These are phyloP conservation scores for Orgyia antiqua DNA, from an alignment of 2,888 invertebrate genomes.

Conservation along the genomic window DNA sequence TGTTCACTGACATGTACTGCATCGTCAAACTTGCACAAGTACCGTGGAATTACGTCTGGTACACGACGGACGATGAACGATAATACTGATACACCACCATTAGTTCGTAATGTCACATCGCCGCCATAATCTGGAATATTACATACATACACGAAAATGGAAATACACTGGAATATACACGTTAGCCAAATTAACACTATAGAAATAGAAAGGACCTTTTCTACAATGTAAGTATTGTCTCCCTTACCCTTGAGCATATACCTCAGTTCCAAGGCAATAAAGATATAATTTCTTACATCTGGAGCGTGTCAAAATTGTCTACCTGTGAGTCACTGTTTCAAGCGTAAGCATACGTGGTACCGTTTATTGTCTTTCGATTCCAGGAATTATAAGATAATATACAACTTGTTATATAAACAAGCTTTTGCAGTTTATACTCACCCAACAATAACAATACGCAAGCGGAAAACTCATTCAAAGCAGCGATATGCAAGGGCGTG, in stretches of 20 bases:
- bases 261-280: too few species aligned
- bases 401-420: conserved; percentile 6
- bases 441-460: conserved; percentile 85
- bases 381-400: conserved; percentile 4
- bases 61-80: conserved; percentile 91
- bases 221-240: too few species aligned
- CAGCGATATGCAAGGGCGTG: conserved; percentile 89
- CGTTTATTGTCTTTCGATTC: too few species aligned
- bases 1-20: conserved; percentile 89
- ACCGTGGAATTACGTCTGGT: conserved; percentile 87
- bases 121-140: conserved; percentile 83
- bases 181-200: too few species aligned
- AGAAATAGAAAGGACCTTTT: too few species aligned
- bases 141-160: too few species aligned
- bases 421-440: conserved; percentile 21
- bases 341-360: conserved; percentile 1
- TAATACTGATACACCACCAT: conserved; percentile 87
- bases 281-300: too few species aligned
- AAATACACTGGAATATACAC: too few species aligned
- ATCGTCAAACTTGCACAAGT: conserved; percentile 83
- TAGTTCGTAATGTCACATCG: conserved; percentile 88
- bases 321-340: conserved; percentile 9
- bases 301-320: too few species aligned
- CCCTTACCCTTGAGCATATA: too few species aligned
- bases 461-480: conserved; percentile 88